Evolutionary conservation across 2,113 vertebrate species (phyloP).

Genomic region (Bombycilla garrulus): DNA sequence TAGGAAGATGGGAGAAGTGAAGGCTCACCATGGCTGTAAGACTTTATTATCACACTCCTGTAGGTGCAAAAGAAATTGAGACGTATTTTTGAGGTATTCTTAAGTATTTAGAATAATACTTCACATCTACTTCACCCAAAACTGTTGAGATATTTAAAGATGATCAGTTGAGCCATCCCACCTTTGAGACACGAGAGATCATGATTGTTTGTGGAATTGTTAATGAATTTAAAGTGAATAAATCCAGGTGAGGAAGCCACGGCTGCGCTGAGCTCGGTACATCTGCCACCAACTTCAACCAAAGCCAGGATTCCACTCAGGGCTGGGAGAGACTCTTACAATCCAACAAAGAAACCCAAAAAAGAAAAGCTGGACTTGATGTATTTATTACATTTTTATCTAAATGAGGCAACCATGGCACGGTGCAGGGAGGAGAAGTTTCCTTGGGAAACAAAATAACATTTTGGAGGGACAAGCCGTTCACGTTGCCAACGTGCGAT

Average conservation of each 20-base stretch:
- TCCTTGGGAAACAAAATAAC: not conserved
- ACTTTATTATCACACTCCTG: not conserved
- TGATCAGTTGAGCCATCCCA: not conserved
- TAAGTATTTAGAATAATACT: not conserved
- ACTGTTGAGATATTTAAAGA: not conserved
- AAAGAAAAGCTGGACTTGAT: not conserved
- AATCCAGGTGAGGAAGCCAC: not conserved
- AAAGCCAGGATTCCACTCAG: not conserved
- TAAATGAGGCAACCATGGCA: not conserved
- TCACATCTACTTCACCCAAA: not conserved
- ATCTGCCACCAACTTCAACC: not conserved
- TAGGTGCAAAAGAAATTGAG: not conserved
- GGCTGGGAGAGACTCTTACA: not conserved
- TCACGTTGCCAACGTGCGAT: not conserved
- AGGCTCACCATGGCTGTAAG: not conserved
- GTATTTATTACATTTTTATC: no score
- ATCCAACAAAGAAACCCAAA: not conserved
- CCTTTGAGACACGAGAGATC: not conserved
- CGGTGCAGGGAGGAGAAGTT: not conserved
- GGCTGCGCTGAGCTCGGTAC: not conserved
- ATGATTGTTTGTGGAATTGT: not conserved
- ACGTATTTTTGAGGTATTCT: not conserved
- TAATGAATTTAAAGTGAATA: not conserved
- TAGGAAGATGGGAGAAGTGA: not conserved
- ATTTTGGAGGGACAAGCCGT: not conserved